phyloP scores from a whole-genome alignment of 1,140 invertebrate genomes.

The Micrasema longulum region DNA sequence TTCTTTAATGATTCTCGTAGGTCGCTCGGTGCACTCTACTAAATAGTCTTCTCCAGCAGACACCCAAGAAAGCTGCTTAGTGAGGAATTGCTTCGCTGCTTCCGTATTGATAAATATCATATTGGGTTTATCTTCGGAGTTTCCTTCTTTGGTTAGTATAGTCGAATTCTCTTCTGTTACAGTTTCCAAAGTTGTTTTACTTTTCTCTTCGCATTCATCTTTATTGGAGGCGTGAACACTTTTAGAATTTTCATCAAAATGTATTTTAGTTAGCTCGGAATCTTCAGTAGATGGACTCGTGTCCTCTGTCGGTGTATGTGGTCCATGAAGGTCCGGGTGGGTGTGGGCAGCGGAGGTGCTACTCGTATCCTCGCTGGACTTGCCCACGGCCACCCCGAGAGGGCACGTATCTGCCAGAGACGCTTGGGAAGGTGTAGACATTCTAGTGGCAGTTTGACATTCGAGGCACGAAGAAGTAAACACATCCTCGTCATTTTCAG shows the following conservation, averaged over 20 bases:
- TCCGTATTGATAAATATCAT: constrained; percentile 79
- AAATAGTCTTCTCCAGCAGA: constrained; percentile 75
- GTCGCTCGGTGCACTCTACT: constrained; percentile 74
- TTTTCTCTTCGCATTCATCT: constrained; percentile 5
- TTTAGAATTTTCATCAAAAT: constrained; percentile 50
- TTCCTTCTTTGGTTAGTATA: constrained; percentile 58
- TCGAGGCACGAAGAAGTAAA: constrained; percentile 75
- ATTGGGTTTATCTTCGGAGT: constrained; percentile 71
- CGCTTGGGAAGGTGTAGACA: constrained; percentile 68
- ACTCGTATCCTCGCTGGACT: constrained; percentile 68
- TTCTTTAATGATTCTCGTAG: constrained; percentile 76
- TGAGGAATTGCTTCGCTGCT: constrained; percentile 77
- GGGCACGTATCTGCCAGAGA: constrained; percentile 66
- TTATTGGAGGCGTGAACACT: constrained; percentile 36
- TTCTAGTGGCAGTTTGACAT: constrained; percentile 68
- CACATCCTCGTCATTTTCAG: constrained; percentile 74
- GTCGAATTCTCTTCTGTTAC: constrained; percentile 58
- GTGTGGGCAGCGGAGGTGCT: constrained; percentile 66
- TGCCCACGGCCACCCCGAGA: constrained; percentile 65
- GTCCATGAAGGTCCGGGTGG: constrained; percentile 63
- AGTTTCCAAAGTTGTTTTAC: constrained; percentile 52
- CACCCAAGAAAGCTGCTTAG: constrained; percentile 79
- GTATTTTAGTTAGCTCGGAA: constrained; percentile 63
- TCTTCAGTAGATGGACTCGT: constrained; percentile 67
- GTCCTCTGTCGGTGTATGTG: constrained; percentile 70